Evolutionary conservation across 2,113 vertebrate genomes (phyloP).

Genomic region (Xiphophorus couchianus): DNA sequence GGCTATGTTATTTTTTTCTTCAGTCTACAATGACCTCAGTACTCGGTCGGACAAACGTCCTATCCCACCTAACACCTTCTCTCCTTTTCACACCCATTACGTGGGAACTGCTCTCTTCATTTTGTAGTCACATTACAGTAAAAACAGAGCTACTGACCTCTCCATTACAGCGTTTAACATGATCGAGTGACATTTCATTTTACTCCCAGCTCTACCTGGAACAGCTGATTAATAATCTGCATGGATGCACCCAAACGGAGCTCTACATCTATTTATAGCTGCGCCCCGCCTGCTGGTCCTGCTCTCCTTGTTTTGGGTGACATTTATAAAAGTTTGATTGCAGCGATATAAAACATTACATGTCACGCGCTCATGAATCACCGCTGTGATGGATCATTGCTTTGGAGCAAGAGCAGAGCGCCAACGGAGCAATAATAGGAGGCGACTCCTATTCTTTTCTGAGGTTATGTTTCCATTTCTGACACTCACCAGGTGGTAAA

Average conservation of each 20-base stretch:
- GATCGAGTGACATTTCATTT: constrained; percentile 10
- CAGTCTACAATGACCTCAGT: no score
- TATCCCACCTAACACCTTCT: background rate
- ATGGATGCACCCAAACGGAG: background rate
- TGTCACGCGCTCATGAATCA: constrained; percentile 70
- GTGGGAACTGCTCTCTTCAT: background rate
- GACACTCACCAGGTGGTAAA: constrained; percentile 23
- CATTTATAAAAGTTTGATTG: constrained; percentile 76
- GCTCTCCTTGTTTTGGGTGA: constrained; percentile 44
- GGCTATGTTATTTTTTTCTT: no score
- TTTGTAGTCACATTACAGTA: background rate
- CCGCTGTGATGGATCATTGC: constrained; percentile 68
- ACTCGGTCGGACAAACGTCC: no score
- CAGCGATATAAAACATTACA: constrained; percentile 67
- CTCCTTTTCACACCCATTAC: background rate
- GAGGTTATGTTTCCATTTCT: constrained; percentile 21
- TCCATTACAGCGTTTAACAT: constrained; percentile 2
- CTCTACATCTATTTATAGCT: constrained; percentile 40
- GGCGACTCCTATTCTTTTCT: constrained; percentile 18
- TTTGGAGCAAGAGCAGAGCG: constrained; percentile 23
- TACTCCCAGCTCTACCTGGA: background rate
- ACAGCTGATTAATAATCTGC: constrained; percentile 30
- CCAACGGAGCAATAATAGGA: constrained; percentile 38
- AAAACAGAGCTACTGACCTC: background rate
- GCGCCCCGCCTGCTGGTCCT: constrained; percentile 10